Evolutionary conservation across 2,888 invertebrate species (phyloP).

Genomic region (Thalpophila matura): DNA sequence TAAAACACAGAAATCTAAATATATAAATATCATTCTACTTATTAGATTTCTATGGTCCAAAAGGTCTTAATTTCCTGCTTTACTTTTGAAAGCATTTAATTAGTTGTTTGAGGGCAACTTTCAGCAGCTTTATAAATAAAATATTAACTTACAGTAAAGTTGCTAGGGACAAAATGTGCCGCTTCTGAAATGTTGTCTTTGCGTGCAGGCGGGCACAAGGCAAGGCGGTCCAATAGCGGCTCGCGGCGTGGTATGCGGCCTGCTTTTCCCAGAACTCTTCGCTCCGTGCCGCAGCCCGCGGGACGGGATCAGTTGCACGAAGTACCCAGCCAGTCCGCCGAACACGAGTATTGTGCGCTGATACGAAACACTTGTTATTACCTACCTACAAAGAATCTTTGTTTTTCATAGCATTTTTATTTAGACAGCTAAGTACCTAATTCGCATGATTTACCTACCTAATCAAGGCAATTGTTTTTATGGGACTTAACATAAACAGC

Average conservation of each 20-base stretch:
- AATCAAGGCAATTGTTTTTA: not conserved
- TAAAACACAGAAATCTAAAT: too few relatives aligned
- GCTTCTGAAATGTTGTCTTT: slow-evolving; percentile 72
- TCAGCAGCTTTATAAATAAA: not conserved
- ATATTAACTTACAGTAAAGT: not conserved
- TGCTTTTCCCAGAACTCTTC: slow-evolving; percentile 88
- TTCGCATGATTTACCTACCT: not conserved
- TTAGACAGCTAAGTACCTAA: not conserved
- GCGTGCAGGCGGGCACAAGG: slow-evolving; percentile 69
- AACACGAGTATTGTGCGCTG: slow-evolving; percentile 52
- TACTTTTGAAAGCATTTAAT: too few relatives aligned
- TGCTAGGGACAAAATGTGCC: slow-evolving; percentile 35
- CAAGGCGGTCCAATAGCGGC: slow-evolving; percentile 79
- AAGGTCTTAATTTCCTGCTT: too few relatives aligned
- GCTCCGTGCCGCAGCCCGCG: slow-evolving; percentile 66
- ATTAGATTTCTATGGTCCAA: too few relatives aligned
- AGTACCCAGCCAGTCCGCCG: slow-evolving; percentile 52
- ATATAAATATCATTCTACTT: too few relatives aligned
- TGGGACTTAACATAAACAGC: not conserved
- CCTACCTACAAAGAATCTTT: not conserved
- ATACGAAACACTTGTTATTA: slow-evolving; percentile 43
- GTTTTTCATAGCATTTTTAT: not conserved
- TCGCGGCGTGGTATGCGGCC: slow-evolving; percentile 85
- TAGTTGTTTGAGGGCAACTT: too few relatives aligned
- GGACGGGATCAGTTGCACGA: slow-evolving; percentile 72